Percentiles rank a stretch among this genome's conserved stretches.
phyloP scores from a whole-genome alignment of 2,888 invertebrate genomes.

The Cosmorhoe ocellata region DNA sequence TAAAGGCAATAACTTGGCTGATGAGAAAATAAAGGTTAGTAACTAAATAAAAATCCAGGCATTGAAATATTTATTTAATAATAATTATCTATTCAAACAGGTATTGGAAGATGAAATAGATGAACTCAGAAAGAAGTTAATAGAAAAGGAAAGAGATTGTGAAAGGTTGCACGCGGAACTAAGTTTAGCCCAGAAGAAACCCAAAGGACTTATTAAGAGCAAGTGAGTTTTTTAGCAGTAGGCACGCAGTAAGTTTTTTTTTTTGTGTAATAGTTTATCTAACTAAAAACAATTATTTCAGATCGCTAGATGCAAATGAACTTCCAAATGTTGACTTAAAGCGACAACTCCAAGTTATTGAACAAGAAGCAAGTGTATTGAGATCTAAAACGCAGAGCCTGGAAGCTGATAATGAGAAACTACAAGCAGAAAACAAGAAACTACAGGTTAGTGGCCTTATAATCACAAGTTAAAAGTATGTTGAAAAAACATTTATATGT shows the following conservation, averaged over 20 bases:
- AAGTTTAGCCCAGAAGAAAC: constrained; percentile 83
- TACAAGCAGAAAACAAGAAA: constrained; percentile 88
- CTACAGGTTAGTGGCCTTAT: constrained; percentile 70
- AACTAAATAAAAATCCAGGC: neutral
- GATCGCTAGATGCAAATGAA: constrained; percentile 83
- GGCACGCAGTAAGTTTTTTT: too few species aligned
- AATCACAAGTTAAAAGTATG: neutral
- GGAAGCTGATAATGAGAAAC: constrained; percentile 89
- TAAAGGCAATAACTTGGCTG: constrained; percentile 80
- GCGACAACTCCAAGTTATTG: constrained; percentile 88
- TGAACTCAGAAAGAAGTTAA: constrained; percentile 88
- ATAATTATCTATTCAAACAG: constrained; percentile 51
- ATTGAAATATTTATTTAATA: neutral
- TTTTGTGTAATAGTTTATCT: too few species aligned
- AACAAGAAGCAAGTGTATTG: constrained; percentile 88
- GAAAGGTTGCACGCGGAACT: constrained; percentile 89
- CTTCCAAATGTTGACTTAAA: constrained; percentile 86
- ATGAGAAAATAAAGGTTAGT: constrained; percentile 85
- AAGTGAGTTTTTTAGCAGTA: constrained; percentile 71
- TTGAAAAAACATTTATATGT: neutral
- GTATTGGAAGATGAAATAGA: constrained; percentile 88
- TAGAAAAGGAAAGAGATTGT: constrained; percentile 91
- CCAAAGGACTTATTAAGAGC: constrained; percentile 84
- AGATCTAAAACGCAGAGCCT: constrained; percentile 86
- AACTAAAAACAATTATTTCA: too few species aligned